Evolutionary conservation across 1,140 invertebrate species (phyloP).

Genomic region (Drosophila ananassae): DNA sequence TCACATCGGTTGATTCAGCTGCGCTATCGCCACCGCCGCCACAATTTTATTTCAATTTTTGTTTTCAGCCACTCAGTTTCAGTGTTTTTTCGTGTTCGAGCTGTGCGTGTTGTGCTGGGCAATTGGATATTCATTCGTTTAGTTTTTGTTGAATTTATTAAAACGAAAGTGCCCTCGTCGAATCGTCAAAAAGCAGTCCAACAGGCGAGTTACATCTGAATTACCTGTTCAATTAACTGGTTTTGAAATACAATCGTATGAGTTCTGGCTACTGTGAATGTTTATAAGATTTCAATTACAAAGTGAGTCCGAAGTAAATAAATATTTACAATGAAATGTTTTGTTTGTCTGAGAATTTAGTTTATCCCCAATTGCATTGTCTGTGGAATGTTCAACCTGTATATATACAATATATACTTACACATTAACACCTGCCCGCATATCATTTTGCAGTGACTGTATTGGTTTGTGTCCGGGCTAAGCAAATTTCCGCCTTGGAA

Average conservation of each 20-base stretch:
- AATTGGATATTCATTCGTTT: slow-evolving; percentile 42
- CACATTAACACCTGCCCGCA: slow-evolving; percentile 1
- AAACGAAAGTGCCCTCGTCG: slow-evolving; percentile 42
- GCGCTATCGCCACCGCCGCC: slow-evolving; percentile 8
- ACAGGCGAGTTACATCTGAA: slow-evolving; percentile 46
- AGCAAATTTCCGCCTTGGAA: slow-evolving; percentile 4
- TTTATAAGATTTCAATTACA: slow-evolving; percentile 9
- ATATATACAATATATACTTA: neutral
- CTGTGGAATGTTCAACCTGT: neutral
- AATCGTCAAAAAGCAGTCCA: slow-evolving; percentile 23
- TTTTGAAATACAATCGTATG: slow-evolving; percentile 5
- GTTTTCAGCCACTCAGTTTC: slow-evolving; percentile 29
- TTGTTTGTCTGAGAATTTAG: neutral
- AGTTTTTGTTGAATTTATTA: slow-evolving; percentile 27
- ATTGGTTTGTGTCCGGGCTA: slow-evolving; percentile 20
- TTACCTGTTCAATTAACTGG: slow-evolving; percentile 28
- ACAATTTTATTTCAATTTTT: slow-evolving; percentile 21
- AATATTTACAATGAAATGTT: slow-evolving; percentile 22
- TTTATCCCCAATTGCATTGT: neutral
- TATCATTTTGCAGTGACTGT: slow-evolving; percentile 1
- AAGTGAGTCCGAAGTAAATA: slow-evolving; percentile 8
- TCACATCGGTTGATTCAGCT: slow-evolving; percentile 25
- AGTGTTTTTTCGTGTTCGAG: slow-evolving; percentile 39
- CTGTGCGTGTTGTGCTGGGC: slow-evolving; percentile 57
- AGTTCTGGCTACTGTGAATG: neutral